phyloP scores from a whole-genome alignment of 1,140 invertebrate species.

The Anthonomus grandis region DNA sequence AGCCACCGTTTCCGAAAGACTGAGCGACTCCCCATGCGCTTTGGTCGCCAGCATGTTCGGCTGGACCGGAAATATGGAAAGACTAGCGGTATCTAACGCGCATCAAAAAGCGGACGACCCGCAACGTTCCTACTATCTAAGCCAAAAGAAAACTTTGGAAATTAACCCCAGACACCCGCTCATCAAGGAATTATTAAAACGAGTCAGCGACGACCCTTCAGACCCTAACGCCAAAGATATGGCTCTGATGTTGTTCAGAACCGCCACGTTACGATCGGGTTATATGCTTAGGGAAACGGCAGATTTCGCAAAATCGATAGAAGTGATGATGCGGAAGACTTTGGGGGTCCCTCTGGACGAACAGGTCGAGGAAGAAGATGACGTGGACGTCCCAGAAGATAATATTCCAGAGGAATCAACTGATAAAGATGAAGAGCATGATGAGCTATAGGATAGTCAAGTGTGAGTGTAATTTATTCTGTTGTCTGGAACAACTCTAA shows the following conservation, averaged over 20 bases:
- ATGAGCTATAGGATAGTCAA: constrained; percentile 47
- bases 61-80: constrained; percentile 99
- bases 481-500: constrained; percentile 21
- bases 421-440: constrained; percentile 49
- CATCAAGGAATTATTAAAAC: constrained; percentile 83
- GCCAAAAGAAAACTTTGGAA: constrained; percentile 97
- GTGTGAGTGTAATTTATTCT: constrained; percentile 4
- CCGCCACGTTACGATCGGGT: constrained; percentile 86
- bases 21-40: constrained; percentile 92
- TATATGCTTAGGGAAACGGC: constrained; percentile 84
- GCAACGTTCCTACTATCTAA: constrained; percentile 86
- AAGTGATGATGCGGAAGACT: constrained; percentile 78
- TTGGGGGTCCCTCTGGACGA: constrained; percentile 81
- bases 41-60: constrained; percentile 96
- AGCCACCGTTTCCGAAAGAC: constrained; percentile 83
- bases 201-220: constrained; percentile 75
- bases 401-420: constrained; percentile 43
- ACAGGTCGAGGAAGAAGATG: constrained; percentile 57
- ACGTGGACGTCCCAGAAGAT: constrained; percentile 52
- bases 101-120: constrained; percentile 95
- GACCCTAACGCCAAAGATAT: constrained; percentile 83
- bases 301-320: constrained; percentile 83
- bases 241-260: constrained; percentile 89
- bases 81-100: constrained; percentile 92
- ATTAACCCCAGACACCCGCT: constrained; percentile 97